Evolutionary conservation across 2,888 invertebrate species (phyloP).

Genomic region (Griposia aprilina): DNA sequence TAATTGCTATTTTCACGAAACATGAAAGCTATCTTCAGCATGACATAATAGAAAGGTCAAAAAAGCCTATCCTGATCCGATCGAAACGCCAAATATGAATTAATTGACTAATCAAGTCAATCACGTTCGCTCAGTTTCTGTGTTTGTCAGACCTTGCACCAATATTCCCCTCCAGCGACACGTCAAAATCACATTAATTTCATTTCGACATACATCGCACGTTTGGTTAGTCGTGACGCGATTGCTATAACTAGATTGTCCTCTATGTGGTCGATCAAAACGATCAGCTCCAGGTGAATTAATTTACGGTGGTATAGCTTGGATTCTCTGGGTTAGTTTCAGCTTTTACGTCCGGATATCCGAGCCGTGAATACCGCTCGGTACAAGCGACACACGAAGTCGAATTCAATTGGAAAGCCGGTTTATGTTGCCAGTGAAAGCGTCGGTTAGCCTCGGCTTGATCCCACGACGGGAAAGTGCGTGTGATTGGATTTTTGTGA

Average conservation of each 20-base stretch:
- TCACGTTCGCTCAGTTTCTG: background rate
- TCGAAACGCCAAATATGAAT: slow-evolving; percentile 10
- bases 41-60: background rate
- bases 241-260: slow-evolving; percentile 26
- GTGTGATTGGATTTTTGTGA: slow-evolving; percentile 2
- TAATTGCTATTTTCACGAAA: background rate
- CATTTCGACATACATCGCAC: slow-evolving; percentile 36
- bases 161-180: background rate
- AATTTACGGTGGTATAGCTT: slow-evolving; percentile 52
- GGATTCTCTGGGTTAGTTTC: slow-evolving; percentile 36
- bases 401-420: slow-evolving; percentile 30
- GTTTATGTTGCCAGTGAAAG: slow-evolving; percentile 12
- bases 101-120: slow-evolving; percentile 15
- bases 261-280: slow-evolving; percentile 21
- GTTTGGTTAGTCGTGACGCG: slow-evolving; percentile 22
- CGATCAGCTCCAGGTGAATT: slow-evolving; percentile 24
- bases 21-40: background rate
- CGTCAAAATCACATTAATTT: slow-evolving; percentile 31
- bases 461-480: background rate
- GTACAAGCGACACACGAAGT: slow-evolving; percentile 11
- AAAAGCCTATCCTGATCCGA: background rate
- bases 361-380: slow-evolving; percentile 17
- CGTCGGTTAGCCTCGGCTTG: background rate
- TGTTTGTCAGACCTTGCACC: background rate
- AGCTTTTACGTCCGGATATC: slow-evolving; percentile 21